Evolutionary conservation across 2,113 vertebrate species (phyloP).

Genomic region (Terrapene triunguis): DNA sequence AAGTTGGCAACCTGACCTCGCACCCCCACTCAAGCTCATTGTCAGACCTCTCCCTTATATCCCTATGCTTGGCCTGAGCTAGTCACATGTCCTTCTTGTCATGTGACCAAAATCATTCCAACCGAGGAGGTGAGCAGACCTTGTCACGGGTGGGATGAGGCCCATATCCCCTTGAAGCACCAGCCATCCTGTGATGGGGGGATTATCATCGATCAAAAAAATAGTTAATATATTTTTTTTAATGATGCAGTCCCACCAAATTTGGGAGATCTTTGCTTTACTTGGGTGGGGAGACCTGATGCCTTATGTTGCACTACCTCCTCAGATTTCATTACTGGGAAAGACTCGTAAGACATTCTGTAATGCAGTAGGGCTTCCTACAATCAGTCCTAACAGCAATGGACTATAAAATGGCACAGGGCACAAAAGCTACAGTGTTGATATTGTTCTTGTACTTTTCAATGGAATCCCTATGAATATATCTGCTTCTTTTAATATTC

Average conservation of each 20-base stretch:
- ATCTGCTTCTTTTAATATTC: background rate
- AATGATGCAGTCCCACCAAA: background rate
- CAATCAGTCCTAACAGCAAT: background rate
- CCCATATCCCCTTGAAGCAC: background rate
- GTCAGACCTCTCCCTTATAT: background rate
- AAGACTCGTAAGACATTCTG: background rate
- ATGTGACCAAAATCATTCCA: background rate
- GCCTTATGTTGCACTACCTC: background rate
- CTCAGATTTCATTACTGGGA: background rate
- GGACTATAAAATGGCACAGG: background rate
- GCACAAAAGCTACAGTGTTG: background rate
- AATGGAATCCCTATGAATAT: background rate
- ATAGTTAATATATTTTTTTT: too few relatives aligned
- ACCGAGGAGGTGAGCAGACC: background rate
- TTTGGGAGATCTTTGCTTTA: background rate
- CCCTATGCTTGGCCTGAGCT: background rate
- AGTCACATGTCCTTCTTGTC: background rate
- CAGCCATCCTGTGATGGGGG: background rate
- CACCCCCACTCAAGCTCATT: too few relatives aligned
- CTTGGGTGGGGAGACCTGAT: background rate
- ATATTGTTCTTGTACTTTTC: background rate
- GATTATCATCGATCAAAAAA: too few relatives aligned
- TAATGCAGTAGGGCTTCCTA: background rate
- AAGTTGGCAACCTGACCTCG: too few relatives aligned
- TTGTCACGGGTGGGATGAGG: too few relatives aligned